These are phyloP conservation scores for Epinephelus awoara DNA, from an alignment of 2,797 vertebrate genomes.

Conservation along the genomic window DNA sequence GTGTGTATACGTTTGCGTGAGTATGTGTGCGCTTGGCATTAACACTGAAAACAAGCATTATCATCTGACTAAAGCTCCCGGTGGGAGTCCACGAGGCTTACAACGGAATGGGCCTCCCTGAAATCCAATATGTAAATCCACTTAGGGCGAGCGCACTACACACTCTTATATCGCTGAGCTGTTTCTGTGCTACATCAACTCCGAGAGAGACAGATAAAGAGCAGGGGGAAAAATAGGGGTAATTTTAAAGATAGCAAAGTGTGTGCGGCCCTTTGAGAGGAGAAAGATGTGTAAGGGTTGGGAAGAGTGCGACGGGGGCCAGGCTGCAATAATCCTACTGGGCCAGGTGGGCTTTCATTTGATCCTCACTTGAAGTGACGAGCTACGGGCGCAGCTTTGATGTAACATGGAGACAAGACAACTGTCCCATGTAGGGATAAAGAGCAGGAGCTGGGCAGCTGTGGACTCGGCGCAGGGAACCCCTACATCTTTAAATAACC, in stretches of 20 bases:
- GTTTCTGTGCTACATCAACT: slow-evolving; percentile 59
- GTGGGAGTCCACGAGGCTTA: slow-evolving; percentile 82
- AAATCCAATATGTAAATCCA: slow-evolving; percentile 89
- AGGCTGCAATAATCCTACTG: slow-evolving; percentile 58
- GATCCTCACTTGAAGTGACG: slow-evolving; percentile 62
- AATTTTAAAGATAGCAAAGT: slow-evolving; percentile 56
- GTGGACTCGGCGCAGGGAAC: slow-evolving; percentile 51
- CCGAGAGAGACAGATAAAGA: slow-evolving; percentile 53
- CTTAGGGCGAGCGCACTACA: slow-evolving; percentile 74
- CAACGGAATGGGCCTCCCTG: slow-evolving; percentile 72
- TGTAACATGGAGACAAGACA: slow-evolving; percentile 66
- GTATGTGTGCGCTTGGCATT: slow-evolving; percentile 74
- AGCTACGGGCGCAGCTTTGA: slow-evolving; percentile 68
- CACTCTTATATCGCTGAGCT: slow-evolving; percentile 54
- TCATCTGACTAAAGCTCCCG: slow-evolving; percentile 82
- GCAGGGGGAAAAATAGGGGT: slow-evolving; percentile 18
- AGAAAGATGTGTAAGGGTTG: slow-evolving; percentile 42
- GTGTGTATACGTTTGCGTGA: slow-evolving; percentile 28
- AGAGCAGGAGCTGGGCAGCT: slow-evolving; percentile 67
- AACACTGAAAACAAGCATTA: slow-evolving; percentile 86
- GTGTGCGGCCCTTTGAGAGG: slow-evolving; percentile 53
- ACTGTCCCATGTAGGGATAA: slow-evolving; percentile 65
- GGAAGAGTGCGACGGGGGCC: slow-evolving; percentile 41
- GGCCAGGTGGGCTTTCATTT: slow-evolving; percentile 75
- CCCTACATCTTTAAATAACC: slow-evolving; percentile 69